Base-by-base conservation (phyloP, 2,113 vertebrate genomes). In the Zapornia atra region DNA sequence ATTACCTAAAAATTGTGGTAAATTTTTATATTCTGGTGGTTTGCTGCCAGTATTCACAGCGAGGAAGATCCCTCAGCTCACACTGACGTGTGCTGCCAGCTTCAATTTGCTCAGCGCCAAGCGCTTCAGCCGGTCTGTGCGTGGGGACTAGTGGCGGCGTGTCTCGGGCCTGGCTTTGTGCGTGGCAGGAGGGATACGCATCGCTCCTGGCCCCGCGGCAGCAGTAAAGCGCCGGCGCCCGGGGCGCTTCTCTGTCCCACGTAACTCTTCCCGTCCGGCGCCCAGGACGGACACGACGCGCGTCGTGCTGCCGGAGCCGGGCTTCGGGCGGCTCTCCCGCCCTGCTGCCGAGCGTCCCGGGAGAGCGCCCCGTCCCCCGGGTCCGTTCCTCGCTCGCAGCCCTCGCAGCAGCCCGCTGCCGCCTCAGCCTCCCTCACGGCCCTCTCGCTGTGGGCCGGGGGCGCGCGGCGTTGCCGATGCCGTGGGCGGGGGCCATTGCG, bases 241-340 rank as follows among this genome's bases (percentile, higher is more conserved):
- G 10, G 7, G 38, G 8, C 10, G 21, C 46, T 18, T 63, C 78
- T 42, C 12, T 10, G 28, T 7, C 19, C 21, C 68, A 11, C 57
- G 1, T 2, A 2, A 1, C 42, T 10, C 17, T 17, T 17, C 22
- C 53, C 36, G 6, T 1, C 46, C 33, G 40, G 34, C 28, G 1
- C 4, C 10, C 25, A 5, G 11, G 9, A 2, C 8, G 38, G 34
- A 0, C 42, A 0, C 7, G 11, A 1, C 71, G 0, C 5, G 22
- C 19, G 21, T 5, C 13, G 26, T 15, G 57, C 50, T 8, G 24
- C 3, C 16, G 15, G 21, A 26, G 42, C 40, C 31, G 33, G 33
- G 16, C 21, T 17, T 33, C 11, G 18, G 17, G 29, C 38, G 10
- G 9, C 68, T 20, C 22, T 24, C 57, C 57, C 2, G 1, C 34